phyloP scores from a whole-genome alignment of 2,113 vertebrate species.

The Platichthys stellatus region DNA sequence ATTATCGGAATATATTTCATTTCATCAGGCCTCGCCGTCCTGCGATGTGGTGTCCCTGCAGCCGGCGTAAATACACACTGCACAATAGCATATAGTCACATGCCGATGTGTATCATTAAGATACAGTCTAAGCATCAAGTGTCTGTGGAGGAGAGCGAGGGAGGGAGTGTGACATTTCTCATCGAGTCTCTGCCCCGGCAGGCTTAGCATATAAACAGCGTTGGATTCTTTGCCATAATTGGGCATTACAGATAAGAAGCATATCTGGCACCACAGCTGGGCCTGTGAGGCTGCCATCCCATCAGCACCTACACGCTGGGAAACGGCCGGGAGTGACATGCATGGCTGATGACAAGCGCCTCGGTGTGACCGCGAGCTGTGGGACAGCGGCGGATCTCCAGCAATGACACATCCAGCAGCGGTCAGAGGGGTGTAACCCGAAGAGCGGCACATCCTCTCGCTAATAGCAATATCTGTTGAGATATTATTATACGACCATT shows the following conservation, averaged over 20 bases:
- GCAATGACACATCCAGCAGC: conserved; percentile 20
- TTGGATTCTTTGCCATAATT: conserved; percentile 66
- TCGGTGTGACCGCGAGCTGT: conserved; percentile 26
- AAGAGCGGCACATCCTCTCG: conserved; percentile 3
- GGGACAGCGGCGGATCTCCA: conserved; percentile 38
- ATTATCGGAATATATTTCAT: conserved; percentile 67
- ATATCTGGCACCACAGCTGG: conserved; percentile 71
- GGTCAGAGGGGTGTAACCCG: conserved; percentile 15
- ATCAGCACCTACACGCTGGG: conserved; percentile 60
- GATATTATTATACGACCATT: background rate
- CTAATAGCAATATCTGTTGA: conserved; percentile 2
- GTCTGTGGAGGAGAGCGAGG: conserved; percentile 21
- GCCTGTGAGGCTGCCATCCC: conserved; percentile 59
- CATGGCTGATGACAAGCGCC: conserved; percentile 64
- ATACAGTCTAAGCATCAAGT: conserved; percentile 41
- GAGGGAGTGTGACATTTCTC: conserved; percentile 60
- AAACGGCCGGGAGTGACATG: conserved; percentile 60
- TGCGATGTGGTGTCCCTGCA: conserved; percentile 29
- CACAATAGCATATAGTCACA: conserved; percentile 21
- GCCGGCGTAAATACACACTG: conserved; percentile 18
- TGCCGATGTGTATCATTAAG: conserved; percentile 43
- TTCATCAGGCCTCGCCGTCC: conserved; percentile 33
- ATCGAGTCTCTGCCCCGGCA: conserved; percentile 44
- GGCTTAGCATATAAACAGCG: conserved; percentile 68
- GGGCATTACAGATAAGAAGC: conserved; percentile 74